Conservation (phyloP, 2,797 vertebrate genomes). For the Galago senegalensis region DNA sequence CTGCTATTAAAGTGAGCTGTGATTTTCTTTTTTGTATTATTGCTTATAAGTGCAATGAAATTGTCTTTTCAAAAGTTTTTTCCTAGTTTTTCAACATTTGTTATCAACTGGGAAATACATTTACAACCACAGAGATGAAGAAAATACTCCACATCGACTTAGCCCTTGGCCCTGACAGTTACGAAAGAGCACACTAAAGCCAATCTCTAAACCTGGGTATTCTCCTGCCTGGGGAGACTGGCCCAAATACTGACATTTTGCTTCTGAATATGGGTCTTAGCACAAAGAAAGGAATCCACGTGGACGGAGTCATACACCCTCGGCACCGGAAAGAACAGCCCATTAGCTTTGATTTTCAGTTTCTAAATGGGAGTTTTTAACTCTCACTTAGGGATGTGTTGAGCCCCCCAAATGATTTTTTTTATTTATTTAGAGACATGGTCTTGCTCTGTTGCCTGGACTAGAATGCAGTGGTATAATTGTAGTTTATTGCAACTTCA, state of each 20-base stretch:
- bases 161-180: not conserved
- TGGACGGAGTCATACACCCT: not conserved
- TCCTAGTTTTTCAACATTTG: not conserved
- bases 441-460: too few species aligned
- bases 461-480: too few species aligned
- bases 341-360: conserved; percentile 23
- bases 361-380: conserved; percentile 11
- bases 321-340: not conserved
- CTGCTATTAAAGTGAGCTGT: not conserved
- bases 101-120: conserved; percentile 14
- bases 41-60: not conserved
- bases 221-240: not conserved
- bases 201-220: not conserved
- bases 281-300: not conserved
- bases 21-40: not conserved
- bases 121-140: not conserved
- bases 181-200: not conserved
- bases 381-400: not conserved
- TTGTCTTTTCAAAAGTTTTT: not conserved
- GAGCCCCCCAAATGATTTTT: not conserved
- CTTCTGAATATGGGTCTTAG: not conserved
- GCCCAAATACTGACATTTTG: not conserved
- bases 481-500: too few species aligned
- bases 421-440: not conserved
- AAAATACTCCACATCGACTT: not conserved